Evolutionary conservation across 2,113 vertebrate species (phyloP).

Genomic region (Mastomys natalensis): DNA sequence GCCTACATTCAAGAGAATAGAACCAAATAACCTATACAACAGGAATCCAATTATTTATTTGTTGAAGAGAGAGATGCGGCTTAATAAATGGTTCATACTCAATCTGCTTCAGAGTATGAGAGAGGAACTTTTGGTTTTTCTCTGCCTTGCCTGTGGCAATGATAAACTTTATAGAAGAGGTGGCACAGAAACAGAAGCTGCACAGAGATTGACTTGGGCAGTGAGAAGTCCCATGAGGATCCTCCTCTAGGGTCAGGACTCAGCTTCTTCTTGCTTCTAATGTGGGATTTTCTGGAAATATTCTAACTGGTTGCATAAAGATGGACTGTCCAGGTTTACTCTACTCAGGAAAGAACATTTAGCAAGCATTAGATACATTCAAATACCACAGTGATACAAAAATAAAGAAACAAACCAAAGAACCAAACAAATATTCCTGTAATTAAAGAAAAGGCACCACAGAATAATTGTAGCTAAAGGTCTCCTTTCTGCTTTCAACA

Average conservation of each 20-base stretch:
- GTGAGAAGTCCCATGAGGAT: not conserved
- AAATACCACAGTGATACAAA: not conserved
- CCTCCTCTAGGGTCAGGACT: rapidly evolving
- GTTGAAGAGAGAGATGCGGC: no score
- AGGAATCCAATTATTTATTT: not conserved
- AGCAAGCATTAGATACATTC: not conserved
- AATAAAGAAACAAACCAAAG: not conserved
- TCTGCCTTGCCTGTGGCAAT: not conserved
- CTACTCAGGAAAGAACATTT: no score
- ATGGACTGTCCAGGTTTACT: not conserved
- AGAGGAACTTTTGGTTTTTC: not conserved
- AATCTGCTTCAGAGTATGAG: not conserved
- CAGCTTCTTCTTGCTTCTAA: not conserved
- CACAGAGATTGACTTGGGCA: not conserved
- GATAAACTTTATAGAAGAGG: not conserved
- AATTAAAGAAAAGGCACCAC: not conserved
- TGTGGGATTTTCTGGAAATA: not conserved
- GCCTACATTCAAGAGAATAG: not conserved
- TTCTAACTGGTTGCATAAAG: not conserved
- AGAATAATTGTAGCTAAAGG: not conserved
- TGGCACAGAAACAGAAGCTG: no score
- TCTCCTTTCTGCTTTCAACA: not conserved
- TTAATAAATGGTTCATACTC: no score
- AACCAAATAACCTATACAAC: not conserved
- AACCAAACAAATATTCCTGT: rapidly evolving